Base-by-base conservation (phyloP, 1,140 invertebrate species). In the Chionoecetes opilio region DNA sequence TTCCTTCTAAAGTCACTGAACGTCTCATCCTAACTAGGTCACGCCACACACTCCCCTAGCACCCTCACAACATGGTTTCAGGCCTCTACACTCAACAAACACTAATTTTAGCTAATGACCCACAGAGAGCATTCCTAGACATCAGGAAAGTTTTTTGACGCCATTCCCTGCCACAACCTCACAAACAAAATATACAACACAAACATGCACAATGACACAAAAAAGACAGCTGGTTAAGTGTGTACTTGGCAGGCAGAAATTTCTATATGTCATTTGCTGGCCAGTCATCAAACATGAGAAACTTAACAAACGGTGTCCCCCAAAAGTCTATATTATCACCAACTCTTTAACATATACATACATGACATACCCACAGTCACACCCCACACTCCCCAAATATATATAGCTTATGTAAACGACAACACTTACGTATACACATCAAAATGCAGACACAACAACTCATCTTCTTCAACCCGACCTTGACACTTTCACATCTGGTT, bases 181-280 rank as follows among this genome's bases (percentile, higher is more conserved):
- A 88, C 86, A 88, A 88, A 88, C 32, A 88, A 88, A 88, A 88
- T 88, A 3, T 34, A 3, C 86, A 88, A 88, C 86, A 88, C 26
- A 88, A 88, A 88, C 86, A 88, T 88, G 86, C 86, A 88, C 32
- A 88, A 88, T 31, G 35, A 88, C 86, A 88, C 86, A 14, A 88
- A 88, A 88, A 88, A 9, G n/a, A 35, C 35, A 32, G 86, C 86
- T 88, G 86, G 86, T 9, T 5, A 88, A 88, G 21, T 34, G 8
- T 35, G 6, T 35, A 88, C 14, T 14, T 46, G 14, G 41, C 41
- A 8, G 41, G 86, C 5, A 88, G 86, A 34, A 32, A 37, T 88
- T 17, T 32, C 21, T 32, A 88, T 35, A 32, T 88, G 11, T 3
- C 86, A 3, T 88, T 88, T 88, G 86, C 86, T 32, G 86, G 86